phyloP scores from a whole-genome alignment of 2,888 invertebrate genomes.

The Azorinus chamasolen region DNA sequence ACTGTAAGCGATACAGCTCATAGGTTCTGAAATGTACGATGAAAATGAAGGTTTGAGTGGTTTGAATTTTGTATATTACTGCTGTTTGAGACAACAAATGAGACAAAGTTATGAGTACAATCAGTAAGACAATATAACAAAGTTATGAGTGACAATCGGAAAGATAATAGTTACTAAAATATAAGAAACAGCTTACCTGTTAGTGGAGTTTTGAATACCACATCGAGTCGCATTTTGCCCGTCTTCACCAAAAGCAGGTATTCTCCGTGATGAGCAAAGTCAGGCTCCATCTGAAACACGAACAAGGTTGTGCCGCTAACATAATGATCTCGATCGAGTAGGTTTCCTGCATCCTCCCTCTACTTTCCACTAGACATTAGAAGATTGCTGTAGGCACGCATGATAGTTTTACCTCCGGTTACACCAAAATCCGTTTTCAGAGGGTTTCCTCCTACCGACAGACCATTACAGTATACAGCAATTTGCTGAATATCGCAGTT shows the following conservation, averaged over 20 bases:
- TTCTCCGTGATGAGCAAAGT: conserved; percentile 33
- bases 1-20: conserved; percentile 35
- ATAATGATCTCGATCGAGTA: conserved; percentile 20
- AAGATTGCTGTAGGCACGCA: conserved; percentile 42
- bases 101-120: too few species aligned
- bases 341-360: conserved; percentile 30
- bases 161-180: too few species aligned
- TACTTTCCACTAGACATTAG: conserved; percentile 21
- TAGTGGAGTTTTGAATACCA: conserved; percentile 13
- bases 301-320: conserved; percentile 25
- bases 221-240: conserved; percentile 24
- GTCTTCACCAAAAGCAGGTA: conserved; percentile 34
- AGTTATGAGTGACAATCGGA: too few species aligned
- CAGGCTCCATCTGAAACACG: conserved; percentile 38
- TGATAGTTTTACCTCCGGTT: conserved; percentile 10
- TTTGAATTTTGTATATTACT: too few species aligned
- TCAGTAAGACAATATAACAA: too few species aligned
- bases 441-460: conserved; percentile 24
- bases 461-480: conserved; percentile 36
- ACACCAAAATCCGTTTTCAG: conserved; percentile 24
- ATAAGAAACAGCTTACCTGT: too few species aligned
- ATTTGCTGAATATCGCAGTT: conserved; percentile 39
- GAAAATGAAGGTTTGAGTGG: too few species aligned
- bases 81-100: too few species aligned
- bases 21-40: conserved; percentile 44